Evolutionary conservation across 1,140 invertebrate genomes (phyloP).

Genomic region (Drosophila pseudoananassae): DNA sequence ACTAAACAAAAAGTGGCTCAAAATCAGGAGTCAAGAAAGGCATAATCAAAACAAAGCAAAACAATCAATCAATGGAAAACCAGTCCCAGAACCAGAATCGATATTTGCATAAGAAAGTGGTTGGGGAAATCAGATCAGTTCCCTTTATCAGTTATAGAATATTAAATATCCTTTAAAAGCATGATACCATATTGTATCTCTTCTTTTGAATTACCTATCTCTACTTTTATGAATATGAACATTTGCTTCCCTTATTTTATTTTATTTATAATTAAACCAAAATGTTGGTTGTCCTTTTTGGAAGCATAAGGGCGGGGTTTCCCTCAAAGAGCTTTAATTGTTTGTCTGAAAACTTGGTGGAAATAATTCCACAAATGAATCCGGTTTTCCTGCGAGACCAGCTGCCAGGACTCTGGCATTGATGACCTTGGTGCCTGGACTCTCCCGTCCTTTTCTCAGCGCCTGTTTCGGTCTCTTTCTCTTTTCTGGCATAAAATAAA

Average conservation of each 20-base stretch:
- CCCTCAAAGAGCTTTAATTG: constrained; percentile 52
- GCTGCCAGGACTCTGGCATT: constrained; percentile 43
- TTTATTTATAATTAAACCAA: constrained; percentile 22
- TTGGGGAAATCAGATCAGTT: neutral
- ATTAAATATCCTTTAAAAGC: neutral
- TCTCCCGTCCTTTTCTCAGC: constrained; percentile 14
- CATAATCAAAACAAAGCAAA: constrained; percentile 31
- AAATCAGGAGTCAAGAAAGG: constrained; percentile 10
- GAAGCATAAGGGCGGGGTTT: constrained; percentile 40
- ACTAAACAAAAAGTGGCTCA: neutral
- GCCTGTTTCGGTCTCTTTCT: neutral
- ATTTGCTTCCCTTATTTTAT: neutral
- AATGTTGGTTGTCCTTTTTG: constrained; percentile 38
- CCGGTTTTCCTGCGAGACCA: constrained; percentile 32
- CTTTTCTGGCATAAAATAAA: constrained; percentile 9
- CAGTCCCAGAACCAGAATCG: constrained; percentile 16
- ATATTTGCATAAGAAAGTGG: constrained; percentile 16
- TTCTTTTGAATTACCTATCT: neutral
- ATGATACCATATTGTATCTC: neutral
- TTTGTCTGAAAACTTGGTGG: constrained; percentile 35
- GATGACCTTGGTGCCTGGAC: constrained; percentile 25
- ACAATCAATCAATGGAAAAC: constrained; percentile 21
- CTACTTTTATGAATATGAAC: neutral
- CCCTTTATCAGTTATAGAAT: neutral
- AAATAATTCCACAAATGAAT: constrained; percentile 38